These are phyloP conservation scores for Phengaris alcon DNA, from an alignment of 2,888 invertebrate genomes.

Conservation along the genomic window DNA sequence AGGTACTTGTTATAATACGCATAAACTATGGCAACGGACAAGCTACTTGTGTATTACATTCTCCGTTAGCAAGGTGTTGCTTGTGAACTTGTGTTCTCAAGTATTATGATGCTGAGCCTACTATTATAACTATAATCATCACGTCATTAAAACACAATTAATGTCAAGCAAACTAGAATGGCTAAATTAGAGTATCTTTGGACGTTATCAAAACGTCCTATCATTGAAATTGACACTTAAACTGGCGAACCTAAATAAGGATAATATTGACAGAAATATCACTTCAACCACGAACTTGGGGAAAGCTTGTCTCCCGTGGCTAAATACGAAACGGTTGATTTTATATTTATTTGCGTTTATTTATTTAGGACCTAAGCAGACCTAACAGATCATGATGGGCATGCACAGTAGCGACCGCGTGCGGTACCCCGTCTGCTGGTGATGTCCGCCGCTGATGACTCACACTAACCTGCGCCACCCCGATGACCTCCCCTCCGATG, in stretches of 20 bases:
- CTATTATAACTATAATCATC: no score
- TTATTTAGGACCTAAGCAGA: conserved; percentile 5
- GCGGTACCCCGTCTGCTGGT: no score
- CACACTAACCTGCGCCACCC: conserved; percentile 91
- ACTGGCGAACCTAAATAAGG: background rate
- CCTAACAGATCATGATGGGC: no score
- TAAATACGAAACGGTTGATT: background rate
- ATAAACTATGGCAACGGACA: no score
- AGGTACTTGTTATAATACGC: no score
- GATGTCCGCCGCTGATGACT: no score
- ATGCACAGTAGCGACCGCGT: no score
- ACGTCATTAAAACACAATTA: background rate
- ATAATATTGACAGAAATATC: conserved; percentile 8
- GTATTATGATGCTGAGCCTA: no score
- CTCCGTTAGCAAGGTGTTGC: no score
- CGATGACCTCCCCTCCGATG: conserved; percentile 95
- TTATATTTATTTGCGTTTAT: background rate
- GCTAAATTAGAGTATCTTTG: background rate
- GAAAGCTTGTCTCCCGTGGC: background rate
- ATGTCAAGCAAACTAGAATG: background rate
- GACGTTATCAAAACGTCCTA: background rate
- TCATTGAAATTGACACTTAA: background rate
- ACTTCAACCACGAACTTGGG: background rate
- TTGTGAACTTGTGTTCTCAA: no score
- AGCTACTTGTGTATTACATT: no score